Conservation (phyloP, 1,140 invertebrate species). For the Nasonia giraulti region DNA sequence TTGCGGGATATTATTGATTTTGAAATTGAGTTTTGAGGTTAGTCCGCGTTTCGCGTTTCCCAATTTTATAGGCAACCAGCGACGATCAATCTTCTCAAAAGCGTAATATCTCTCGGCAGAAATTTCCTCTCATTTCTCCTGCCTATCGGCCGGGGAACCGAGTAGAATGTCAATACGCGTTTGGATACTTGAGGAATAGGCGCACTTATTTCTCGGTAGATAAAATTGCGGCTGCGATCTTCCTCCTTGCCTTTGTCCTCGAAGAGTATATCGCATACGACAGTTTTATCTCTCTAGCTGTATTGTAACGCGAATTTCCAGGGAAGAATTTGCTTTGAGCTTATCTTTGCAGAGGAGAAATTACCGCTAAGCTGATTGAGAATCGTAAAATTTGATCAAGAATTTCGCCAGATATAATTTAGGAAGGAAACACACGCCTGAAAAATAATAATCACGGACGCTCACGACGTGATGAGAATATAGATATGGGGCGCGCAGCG, state of each 20-base stretch:
- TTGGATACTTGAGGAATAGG: neutral
- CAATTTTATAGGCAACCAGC: neutral
- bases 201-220: neutral
- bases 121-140: neutral
- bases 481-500: no score
- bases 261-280: neutral
- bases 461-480: no score
- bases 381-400: no score
- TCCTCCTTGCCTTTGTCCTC: neutral
- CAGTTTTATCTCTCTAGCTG: neutral
- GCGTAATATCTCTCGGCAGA: neutral
- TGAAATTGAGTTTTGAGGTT: neutral
- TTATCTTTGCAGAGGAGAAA: no score
- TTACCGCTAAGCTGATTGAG: no score
- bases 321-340: no score
- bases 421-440: no score
- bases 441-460: no score
- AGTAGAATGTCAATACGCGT: neutral
- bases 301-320: neutral
- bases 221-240: neutral
- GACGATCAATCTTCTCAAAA: neutral
- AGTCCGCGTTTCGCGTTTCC: neutral
- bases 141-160: neutral
- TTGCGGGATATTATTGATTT: no score
- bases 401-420: no score